Evolutionary conservation across 2,113 vertebrate genomes (phyloP), one percentile per base, ranked within the genome.

Genomic region (Anas platyrhynchos): DNA sequence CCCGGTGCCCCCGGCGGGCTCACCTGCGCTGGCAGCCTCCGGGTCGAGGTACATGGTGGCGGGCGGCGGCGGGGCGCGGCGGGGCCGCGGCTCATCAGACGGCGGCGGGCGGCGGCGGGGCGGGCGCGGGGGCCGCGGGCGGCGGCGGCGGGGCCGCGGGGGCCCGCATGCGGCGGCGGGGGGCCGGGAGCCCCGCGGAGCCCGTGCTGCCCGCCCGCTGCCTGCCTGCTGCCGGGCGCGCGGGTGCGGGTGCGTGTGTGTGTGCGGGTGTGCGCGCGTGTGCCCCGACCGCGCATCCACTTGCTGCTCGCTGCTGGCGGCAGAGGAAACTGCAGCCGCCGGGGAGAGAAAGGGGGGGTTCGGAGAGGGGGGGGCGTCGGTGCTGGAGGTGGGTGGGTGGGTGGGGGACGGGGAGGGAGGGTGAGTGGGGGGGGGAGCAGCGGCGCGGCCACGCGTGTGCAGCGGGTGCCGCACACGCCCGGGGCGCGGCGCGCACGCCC

Each of bases 301-400:
- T 77, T 95, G 88, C 96, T 96, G 96, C 96, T 94, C 86, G 67
- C 96, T 96, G 89, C 93, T 92, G 96, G 96, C 43, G 77, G 75
- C 54, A 79, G 61, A 67, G 61, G 93, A 69, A 85, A 96, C 69
- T 94, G 94, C 96, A 95, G 85, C 55, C 65, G 55, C 56, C 41
- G 26, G 16, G 25, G 36, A 22, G 11, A 16, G 43, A 16, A 16
- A 15, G 43, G 43, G 43, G 34, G 43, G 43, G 43, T 43, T 16
- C 16, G 43, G 43, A 16, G 3, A 13, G 43, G 43, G 43, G 43
- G 43, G 43, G 43, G 43, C 15, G 15, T 43, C 43, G 43, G 43
- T 16, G 43, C 43, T 16, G 38, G 38, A 10, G 5, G 8, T 13
- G 27, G 36, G 36, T 36, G 36, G 36, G 36, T 36, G 16, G 12